Conservation (phyloP, 2,888 invertebrate genomes). For the Hofmannophila pseudospretella region DNA sequence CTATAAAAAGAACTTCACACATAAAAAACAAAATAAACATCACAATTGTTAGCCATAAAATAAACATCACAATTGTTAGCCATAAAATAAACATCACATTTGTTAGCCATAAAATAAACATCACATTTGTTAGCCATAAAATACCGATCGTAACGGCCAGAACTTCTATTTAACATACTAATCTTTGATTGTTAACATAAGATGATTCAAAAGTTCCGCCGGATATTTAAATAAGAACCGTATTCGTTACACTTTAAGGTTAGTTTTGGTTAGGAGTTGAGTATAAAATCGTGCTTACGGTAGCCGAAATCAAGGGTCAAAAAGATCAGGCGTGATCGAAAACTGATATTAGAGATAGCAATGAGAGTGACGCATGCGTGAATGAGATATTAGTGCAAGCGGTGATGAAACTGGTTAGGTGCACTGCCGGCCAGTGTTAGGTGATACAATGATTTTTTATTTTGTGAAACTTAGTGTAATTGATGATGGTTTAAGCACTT, state of each 20-base stretch:
- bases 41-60: slow-evolving; percentile 5
- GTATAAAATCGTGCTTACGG: slow-evolving; percentile 63
- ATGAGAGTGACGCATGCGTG: slow-evolving; percentile 68
- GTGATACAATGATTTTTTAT: too few species aligned
- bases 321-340: slow-evolving; percentile 71
- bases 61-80: slow-evolving; percentile 11
- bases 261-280: slow-evolving; percentile 27
- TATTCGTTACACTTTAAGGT: slow-evolving; percentile 16
- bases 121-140: slow-evolving; percentile 35
- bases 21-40: slow-evolving; percentile 2
- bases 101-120: slow-evolving; percentile 8
- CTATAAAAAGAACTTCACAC: neutral
- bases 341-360: slow-evolving; percentile 70
- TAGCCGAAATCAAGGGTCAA: slow-evolving; percentile 73
- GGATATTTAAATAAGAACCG: slow-evolving; percentile 14
- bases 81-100: slow-evolving; percentile 8
- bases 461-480: too few species aligned
- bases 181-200: slow-evolving; percentile 66
- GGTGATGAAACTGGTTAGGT: slow-evolving; percentile 32
- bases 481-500: too few species aligned
- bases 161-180: slow-evolving; percentile 59
- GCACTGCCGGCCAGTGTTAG: slow-evolving; percentile 17
- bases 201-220: slow-evolving; percentile 53
- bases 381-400: slow-evolving; percentile 66
- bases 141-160: slow-evolving; percentile 35